Conservation (phyloP, 2,797 vertebrate genomes). For the Lateolabrax maculatus region DNA sequence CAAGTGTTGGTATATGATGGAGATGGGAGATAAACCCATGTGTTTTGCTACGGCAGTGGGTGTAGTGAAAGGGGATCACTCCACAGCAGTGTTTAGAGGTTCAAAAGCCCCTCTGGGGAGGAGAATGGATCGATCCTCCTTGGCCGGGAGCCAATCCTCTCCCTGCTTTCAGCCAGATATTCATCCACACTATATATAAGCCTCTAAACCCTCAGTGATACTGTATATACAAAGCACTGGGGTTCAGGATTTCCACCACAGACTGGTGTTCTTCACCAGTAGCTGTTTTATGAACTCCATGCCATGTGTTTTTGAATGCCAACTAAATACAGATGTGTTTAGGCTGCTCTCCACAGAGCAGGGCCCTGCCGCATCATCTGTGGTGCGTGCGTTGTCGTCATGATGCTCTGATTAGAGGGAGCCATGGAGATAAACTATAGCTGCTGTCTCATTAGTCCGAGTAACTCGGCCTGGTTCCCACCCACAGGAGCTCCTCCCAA, state of each 20-base stretch:
- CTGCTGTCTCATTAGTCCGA: slow-evolving; percentile 66
- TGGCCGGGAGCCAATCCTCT: slow-evolving; percentile 74
- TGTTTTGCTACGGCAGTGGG: slow-evolving; percentile 71
- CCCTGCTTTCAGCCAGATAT: slow-evolving; percentile 65
- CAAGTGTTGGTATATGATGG: slow-evolving; percentile 67
- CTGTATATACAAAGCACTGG: slow-evolving; percentile 30
- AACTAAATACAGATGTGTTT: slow-evolving; percentile 64
- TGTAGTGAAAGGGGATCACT: slow-evolving; percentile 81
- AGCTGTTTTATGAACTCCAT: slow-evolving; percentile 22
- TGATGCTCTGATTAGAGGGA: slow-evolving; percentile 74
- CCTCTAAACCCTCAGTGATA: slow-evolving; percentile 41
- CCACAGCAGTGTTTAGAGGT: slow-evolving; percentile 81
- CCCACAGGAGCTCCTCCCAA: slow-evolving; percentile 72
- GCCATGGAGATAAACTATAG: slow-evolving; percentile 53
- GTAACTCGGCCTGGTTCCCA: slow-evolving; percentile 53
- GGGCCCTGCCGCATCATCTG: slow-evolving; percentile 37
- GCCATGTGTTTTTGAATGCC: slow-evolving; percentile 31
- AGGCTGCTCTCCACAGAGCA: slow-evolving; percentile 39
- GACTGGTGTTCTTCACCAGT: slow-evolving; percentile 21
- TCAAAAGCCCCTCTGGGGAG: slow-evolving; percentile 80
- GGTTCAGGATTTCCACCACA: slow-evolving; percentile 35
- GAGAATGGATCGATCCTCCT: slow-evolving; percentile 76
- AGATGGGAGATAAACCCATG: slow-evolving; percentile 71
- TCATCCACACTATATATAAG: slow-evolving; percentile 62
- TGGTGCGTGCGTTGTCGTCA: slow-evolving; percentile 53